These are phyloP conservation scores for Hypercompe scribonia DNA, from an alignment of 2,888 invertebrate genomes.

Conservation along the genomic window DNA sequence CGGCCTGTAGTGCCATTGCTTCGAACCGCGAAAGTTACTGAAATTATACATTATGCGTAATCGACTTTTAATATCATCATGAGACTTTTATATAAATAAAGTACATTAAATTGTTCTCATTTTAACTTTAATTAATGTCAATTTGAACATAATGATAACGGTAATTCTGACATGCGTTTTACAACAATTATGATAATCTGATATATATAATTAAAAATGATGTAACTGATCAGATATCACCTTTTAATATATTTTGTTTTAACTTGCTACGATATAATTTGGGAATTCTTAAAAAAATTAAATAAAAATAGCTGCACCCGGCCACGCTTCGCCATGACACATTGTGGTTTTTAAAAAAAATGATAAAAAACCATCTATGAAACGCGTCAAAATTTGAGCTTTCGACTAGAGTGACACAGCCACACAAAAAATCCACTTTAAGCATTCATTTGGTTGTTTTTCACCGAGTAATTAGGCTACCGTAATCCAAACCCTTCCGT, in stretches of 20 bases:
- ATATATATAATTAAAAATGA: background rate
- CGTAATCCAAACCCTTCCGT: too few relatives aligned
- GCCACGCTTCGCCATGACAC: too few relatives aligned
- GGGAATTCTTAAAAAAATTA: background rate
- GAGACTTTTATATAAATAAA: conserved; percentile 1
- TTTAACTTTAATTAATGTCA: background rate
- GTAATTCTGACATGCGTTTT: background rate
- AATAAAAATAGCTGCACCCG: background rate
- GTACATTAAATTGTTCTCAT: background rate
- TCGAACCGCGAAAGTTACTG: background rate
- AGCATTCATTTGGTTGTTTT: too few relatives aligned
- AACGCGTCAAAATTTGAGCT: too few relatives aligned
- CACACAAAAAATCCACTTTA: too few relatives aligned
- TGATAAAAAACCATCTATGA: too few relatives aligned
- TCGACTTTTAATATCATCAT: conserved; percentile 1
- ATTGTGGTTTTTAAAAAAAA: too few relatives aligned
- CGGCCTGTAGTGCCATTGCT: background rate
- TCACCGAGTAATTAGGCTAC: too few relatives aligned
- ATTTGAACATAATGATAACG: background rate
- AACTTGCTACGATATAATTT: background rate
- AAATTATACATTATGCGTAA: background rate
- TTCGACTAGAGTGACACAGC: too few relatives aligned
- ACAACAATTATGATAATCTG: background rate
- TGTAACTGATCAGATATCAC: background rate
- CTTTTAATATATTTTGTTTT: background rate